A percentile compares a stretch with the other conserved stretches of the same genome.
These are phyloP conservation scores for Emydura subglobosa DNA, from an alignment of 2,113 vertebrate species.

Conservation along the genomic window DNA sequence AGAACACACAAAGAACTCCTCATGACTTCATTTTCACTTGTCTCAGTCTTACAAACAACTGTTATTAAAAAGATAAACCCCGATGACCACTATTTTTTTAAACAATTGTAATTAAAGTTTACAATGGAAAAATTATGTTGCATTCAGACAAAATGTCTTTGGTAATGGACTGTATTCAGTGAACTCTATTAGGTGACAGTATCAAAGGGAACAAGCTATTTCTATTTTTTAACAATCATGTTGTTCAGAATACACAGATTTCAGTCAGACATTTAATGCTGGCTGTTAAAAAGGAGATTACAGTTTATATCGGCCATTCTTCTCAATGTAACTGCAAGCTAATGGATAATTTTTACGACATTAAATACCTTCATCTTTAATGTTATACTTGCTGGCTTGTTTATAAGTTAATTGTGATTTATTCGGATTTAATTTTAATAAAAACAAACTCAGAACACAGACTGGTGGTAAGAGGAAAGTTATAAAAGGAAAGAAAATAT, in stretches of 20 bases:
- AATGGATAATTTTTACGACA: background rate
- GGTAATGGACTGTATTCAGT: background rate
- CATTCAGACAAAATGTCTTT: background rate
- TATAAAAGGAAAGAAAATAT: background rate
- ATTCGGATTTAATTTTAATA: background rate
- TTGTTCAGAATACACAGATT: background rate
- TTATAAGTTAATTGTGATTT: background rate
- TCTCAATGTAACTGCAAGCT: background rate
- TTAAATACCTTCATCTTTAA: background rate
- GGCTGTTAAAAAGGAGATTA: background rate
- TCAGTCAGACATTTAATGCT: background rate
- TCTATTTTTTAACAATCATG: background rate
- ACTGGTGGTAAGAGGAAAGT: background rate
- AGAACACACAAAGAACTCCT: background rate
- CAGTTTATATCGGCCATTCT: accelerated
- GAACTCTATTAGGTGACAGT: background rate
- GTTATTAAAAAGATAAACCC: background rate
- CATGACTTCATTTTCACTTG: background rate
- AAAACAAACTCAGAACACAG: background rate
- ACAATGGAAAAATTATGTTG: background rate
- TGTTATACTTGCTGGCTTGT: background rate
- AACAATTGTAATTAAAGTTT: background rate
- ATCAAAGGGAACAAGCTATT: background rate
- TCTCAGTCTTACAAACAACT: background rate
- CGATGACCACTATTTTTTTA: background rate